Evolutionary conservation across 2,888 invertebrate species (phyloP), one percentile per base, ranked within the genome.

Genomic region (Carabus problematicus): DNA sequence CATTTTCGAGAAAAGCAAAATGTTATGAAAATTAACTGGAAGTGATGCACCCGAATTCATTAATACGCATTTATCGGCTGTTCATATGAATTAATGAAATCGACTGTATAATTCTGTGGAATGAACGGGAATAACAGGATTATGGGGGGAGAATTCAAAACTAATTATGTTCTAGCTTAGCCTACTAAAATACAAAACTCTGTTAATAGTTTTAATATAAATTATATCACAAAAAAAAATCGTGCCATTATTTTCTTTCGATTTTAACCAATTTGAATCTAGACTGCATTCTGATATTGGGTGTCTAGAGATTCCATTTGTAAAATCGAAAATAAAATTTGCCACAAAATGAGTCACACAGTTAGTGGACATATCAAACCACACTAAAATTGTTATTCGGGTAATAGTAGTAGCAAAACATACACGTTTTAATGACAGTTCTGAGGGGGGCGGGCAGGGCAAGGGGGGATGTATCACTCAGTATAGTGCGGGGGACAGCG

Each of bases 131-230:
- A 56, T 18, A 1, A 4, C 39, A 19, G 61, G 61, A 61, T 29
- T 49, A 49, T 40, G 8, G 45, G 41, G 42, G 41, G 11, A 64
- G 12, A 18, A 54, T 52, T 63, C 42, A 41, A 43, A 39, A 11
- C 2, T 29, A 29, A 29, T 29, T 29, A 29, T 29, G 29, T 29
- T 43, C 60, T 61, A 18, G 39, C 49, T 56, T 64, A 64, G 64
- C 64, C 55, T 43, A 19, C 64, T 64, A 64, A 64, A 43, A 43
- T 64, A 64, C 64, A 64, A 64, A 47, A 64, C 64, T n/a, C n/a
- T 64, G 64, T 64, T 64, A 64, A 64, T 64, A 29, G 64, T 55
- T 63, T 64, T 64, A 64, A 64, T 64, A 43, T 64, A 64, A 14
- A 56, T 64, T 47, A 64, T 42, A 43, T 64, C 42, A 64, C 64